Percentiles rank a stretch among this genome's conserved stretches.
Evolutionary conservation across 1,140 invertebrate genomes (phyloP).

Genomic region (Sitophilus oryzae): DNA sequence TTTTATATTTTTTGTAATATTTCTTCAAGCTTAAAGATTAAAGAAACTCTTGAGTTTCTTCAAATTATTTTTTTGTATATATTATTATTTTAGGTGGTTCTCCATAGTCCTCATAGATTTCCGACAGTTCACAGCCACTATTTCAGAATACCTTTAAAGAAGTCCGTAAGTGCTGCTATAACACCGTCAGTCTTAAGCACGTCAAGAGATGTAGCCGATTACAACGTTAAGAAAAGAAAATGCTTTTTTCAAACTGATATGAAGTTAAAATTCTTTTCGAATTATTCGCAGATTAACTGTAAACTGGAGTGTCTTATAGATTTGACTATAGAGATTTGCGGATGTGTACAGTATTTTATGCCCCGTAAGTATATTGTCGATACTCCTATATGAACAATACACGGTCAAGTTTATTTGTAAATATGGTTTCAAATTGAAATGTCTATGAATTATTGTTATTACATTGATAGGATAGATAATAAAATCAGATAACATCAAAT

Average conservation of each 20-base stretch:
- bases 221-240: slow-evolving; percentile 48
- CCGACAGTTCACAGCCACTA: slow-evolving; percentile 39
- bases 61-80: not conserved
- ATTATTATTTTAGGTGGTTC: slow-evolving; percentile 21
- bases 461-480: too few species aligned
- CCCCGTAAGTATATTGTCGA: slow-evolving; percentile 36
- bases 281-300: slow-evolving; percentile 45
- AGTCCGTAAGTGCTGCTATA: slow-evolving; percentile 49
- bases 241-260: slow-evolving; percentile 60
- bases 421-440: too few species aligned
- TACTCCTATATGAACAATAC: too few species aligned
- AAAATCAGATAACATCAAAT: too few species aligned
- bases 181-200: slow-evolving; percentile 51
- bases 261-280: slow-evolving; percentile 46
- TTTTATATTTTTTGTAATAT: too few species aligned
- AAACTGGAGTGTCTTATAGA: slow-evolving; percentile 44
- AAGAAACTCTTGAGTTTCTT: not conserved
- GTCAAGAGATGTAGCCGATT: slow-evolving; percentile 44
- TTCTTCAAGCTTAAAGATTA: too few species aligned
- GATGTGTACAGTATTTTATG: slow-evolving; percentile 43
- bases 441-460: too few species aligned
- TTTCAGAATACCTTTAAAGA: slow-evolving; percentile 49
- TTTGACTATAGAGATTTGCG: slow-evolving; percentile 37
- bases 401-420: too few species aligned
- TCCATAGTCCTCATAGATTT: slow-evolving; percentile 24